Conservation (phyloP, 2,113 vertebrate species). For the Tetrao urogallus region DNA sequence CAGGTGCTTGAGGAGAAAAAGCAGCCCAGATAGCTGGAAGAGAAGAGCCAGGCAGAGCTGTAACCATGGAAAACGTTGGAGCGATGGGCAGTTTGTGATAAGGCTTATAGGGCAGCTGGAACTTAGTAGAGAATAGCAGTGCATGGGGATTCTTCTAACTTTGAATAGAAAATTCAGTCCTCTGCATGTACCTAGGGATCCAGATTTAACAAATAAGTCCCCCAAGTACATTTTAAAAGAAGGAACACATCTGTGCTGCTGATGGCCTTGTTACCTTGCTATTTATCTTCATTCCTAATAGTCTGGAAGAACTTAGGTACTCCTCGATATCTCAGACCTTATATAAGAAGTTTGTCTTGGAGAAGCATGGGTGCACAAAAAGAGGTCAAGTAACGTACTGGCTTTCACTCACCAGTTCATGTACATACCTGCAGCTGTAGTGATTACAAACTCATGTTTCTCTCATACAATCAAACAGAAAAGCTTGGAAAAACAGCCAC, state of each 20-base stretch:
- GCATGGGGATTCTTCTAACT: background rate
- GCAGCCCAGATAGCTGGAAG: background rate
- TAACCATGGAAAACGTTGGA: background rate
- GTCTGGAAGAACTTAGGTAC: rapidly evolving
- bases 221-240: background rate
- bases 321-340: background rate
- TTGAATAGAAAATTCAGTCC: background rate
- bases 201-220: background rate
- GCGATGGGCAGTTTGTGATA: rapidly evolving
- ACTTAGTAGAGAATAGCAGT: background rate
- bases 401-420: background rate
- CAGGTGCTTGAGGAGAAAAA: background rate
- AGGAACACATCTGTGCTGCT: background rate
- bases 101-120: background rate
- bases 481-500: background rate
- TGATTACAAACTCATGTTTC: background rate
- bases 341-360: background rate
- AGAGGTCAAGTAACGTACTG: background rate
- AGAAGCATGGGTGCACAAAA: background rate
- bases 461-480: background rate
- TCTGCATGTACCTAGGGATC: background rate
- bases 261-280: background rate
- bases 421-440: background rate
- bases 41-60: background rate
- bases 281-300: background rate